phyloP scores from a whole-genome alignment of 1,140 invertebrate species.

The Gryllus bimaculatus region DNA sequence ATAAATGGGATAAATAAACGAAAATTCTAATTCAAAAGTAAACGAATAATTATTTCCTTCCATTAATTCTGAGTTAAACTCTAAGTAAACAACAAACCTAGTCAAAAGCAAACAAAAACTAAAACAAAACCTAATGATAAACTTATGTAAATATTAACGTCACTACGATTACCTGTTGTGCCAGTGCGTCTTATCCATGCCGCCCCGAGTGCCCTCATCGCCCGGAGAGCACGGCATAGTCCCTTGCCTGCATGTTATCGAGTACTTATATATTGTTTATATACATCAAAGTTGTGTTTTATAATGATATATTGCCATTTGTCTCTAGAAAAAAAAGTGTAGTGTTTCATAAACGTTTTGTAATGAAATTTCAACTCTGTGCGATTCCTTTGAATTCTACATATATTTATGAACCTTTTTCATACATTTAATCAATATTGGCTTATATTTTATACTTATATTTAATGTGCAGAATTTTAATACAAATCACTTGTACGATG shows the following conservation, averaged over 20 bases:
- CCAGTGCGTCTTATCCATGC: neutral
- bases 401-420: neutral
- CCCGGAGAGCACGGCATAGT: no score
- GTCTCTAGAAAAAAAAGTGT: neutral
- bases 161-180: neutral
- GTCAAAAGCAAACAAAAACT: neutral
- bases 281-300: neutral
- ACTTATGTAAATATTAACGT: neutral
- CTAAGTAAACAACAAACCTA: neutral
- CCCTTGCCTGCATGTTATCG: neutral
- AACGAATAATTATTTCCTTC: neutral
- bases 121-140: neutral
- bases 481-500: neutral
- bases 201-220: no score
- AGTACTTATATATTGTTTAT: neutral
- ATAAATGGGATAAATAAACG: constrained; percentile 1
- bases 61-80: neutral
- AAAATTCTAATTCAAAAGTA: neutral
- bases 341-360: neutral
- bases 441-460: neutral
- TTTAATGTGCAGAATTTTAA: neutral
- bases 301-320: neutral
- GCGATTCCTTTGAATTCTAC: neutral
- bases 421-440: neutral
- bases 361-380: neutral